Conservation (phyloP, 92 coral and sea anemone genomes). For the Palythoa heliodiscus region DNA sequence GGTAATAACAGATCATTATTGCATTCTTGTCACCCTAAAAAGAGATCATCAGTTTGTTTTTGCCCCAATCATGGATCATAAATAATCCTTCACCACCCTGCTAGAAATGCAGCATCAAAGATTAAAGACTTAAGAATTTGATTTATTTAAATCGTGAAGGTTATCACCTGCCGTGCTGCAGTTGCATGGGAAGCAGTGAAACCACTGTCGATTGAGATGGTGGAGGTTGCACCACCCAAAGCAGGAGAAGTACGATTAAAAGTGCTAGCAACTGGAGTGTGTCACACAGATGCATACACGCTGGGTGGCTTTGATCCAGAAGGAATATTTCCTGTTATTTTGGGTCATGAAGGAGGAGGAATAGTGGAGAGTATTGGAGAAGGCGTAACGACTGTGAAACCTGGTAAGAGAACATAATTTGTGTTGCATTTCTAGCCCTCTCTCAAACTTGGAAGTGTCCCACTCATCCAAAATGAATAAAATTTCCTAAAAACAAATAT, state of each 20-base stretch:
- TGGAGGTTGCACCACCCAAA: constrained; percentile 93
- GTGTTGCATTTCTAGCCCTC: not conserved
- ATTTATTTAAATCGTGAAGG: constrained; percentile 41
- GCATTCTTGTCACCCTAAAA: too few relatives aligned
- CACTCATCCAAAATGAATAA: too few relatives aligned
- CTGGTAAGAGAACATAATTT: constrained; percentile 55
- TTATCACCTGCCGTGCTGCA: constrained; percentile 86
- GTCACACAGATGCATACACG: constrained; percentile 89
- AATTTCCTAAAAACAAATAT: too few relatives aligned
- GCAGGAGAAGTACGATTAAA: constrained; percentile 89
- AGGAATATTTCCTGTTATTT: constrained; percentile 86
- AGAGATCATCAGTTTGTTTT: too few relatives aligned
- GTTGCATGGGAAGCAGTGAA: constrained; percentile 93
- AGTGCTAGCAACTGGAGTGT: constrained; percentile 91
- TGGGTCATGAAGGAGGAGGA: constrained; percentile 99
- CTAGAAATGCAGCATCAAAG: not conserved
- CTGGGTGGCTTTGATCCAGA: constrained; percentile 80
- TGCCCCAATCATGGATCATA: too few relatives aligned
- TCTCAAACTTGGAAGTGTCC: too few relatives aligned
- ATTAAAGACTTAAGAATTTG: not conserved
- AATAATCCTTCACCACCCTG: not conserved
- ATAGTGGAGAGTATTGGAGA: constrained; percentile 96
- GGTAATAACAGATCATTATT: too few relatives aligned
- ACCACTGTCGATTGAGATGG: constrained; percentile 84
- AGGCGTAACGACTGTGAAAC: constrained; percentile 86